phyloP scores from a whole-genome alignment of 2,888 invertebrate genomes.

The Eudemis profundana region DNA sequence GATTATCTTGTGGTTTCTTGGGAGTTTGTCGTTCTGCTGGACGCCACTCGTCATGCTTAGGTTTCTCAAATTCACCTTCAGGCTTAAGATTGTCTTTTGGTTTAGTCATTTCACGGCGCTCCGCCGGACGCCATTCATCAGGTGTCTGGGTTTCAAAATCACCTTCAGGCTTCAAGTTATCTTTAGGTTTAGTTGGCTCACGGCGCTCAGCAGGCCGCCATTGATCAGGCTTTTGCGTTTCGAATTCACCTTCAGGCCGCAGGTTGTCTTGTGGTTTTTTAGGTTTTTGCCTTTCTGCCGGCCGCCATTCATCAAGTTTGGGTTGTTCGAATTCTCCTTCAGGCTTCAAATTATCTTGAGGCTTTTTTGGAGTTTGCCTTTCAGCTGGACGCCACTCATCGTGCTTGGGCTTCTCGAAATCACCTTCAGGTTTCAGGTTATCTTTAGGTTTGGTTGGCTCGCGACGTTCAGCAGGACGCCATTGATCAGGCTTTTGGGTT shows the following conservation, averaged over 20 bases:
- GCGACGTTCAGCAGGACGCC: slow-evolving; percentile 78
- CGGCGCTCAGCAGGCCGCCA: slow-evolving; percentile 69
- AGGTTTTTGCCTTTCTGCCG: slow-evolving; percentile 67
- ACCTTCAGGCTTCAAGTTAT: slow-evolving; percentile 71
- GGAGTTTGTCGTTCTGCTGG: slow-evolving; percentile 68
- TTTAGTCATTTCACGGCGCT: slow-evolving; percentile 62
- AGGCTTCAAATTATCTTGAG: slow-evolving; percentile 82
- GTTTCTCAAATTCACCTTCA: slow-evolving; percentile 85
- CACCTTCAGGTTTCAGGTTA: slow-evolving; percentile 85
- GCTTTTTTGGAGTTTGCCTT: slow-evolving; percentile 59
- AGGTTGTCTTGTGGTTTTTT: slow-evolving; percentile 78
- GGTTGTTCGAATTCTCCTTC: slow-evolving; percentile 80
- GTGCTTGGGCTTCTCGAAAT: slow-evolving; percentile 78
- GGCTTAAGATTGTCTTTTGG: slow-evolving; percentile 78
- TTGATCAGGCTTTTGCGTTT: slow-evolving; percentile 62
- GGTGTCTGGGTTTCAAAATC: slow-evolving; percentile 71
- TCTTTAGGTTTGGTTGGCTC: slow-evolving; percentile 84
- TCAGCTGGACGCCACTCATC: slow-evolving; percentile 76
- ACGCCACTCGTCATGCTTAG: slow-evolving; percentile 77
- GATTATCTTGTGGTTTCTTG: slow-evolving; percentile 73
- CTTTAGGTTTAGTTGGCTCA: slow-evolving; percentile 59
- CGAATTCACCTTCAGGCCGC: slow-evolving; percentile 80
- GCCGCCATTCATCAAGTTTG: slow-evolving; percentile 68
- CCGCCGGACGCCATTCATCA: slow-evolving; percentile 58
- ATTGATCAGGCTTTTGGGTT: slow-evolving; percentile 60